Conservation (phyloP, 1,140 invertebrate species). For the Pomacea maculata region DNA sequence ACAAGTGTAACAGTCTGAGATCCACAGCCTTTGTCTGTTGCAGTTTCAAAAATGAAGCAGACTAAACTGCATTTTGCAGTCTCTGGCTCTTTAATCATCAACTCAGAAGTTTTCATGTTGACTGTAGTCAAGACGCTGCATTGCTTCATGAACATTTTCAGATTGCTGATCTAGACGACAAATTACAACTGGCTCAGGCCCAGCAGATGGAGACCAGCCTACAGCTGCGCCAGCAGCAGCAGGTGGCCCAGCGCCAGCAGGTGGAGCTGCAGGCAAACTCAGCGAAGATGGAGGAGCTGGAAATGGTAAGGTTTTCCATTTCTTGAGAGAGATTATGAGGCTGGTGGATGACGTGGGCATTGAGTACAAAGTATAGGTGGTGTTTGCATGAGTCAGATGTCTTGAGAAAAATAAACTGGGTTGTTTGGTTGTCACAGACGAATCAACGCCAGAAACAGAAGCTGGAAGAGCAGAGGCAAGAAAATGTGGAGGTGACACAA, state of each 20-base stretch:
- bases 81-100: neutral
- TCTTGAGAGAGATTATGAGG: too few relatives aligned
- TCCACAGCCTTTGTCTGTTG: too few relatives aligned
- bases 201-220: conserved; percentile 45
- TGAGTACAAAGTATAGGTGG: too few relatives aligned
- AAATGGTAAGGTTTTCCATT: conserved; percentile 34
- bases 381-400: neutral
- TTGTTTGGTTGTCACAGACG: conserved; percentile 32
- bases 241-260: conserved; percentile 44
- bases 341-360: too few relatives aligned
- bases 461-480: conserved; percentile 49
- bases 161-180: conserved; percentile 53
- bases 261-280: conserved; percentile 48
- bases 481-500: conserved; percentile 53
- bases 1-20: too few relatives aligned
- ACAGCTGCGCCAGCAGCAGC: conserved; percentile 43
- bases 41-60: too few relatives aligned
- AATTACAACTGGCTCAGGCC: conserved; percentile 41
- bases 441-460: conserved; percentile 46
- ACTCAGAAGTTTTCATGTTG: neutral
- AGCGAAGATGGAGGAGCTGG: conserved; percentile 43
- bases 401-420: neutral
- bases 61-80: too few relatives aligned
- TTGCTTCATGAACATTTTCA: conserved; percentile 17
- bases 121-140: neutral